Base-by-base conservation (phyloP, 2,888 invertebrate genomes). In the Drosophila nigritarsus region DNA sequence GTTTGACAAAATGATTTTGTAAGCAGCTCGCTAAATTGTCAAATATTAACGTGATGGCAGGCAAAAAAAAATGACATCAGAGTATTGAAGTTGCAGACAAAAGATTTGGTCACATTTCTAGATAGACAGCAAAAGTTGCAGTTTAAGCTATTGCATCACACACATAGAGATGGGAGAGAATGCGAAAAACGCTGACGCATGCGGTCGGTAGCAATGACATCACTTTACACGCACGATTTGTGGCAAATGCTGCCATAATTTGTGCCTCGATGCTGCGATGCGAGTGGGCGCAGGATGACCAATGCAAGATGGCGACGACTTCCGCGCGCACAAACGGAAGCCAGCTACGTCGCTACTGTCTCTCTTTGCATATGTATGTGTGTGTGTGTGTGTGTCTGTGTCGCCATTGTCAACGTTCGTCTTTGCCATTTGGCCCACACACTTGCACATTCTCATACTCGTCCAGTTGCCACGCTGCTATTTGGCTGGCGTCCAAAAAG, bases 201-300 rank as follows among this genome's bases (percentile, higher is more conserved):
- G 90, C 73, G 86, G 63, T 51, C 56, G 60, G 71, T 59, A 73
- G 73, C 85, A 66, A 87, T 87, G 87, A 87, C 87, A 87, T 87
- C 90, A 87, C 90, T 90, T 87, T 90, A 86, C 84, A 87, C 87
- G 87, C 87, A 87, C 87, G 90, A 87, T 87, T 87, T 87, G 87
- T 87, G 84, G 89, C 90, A 83, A 87, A 88, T 82, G 83, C 84
- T 80, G 90, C 90, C 89, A 90, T 90, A 86, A 90, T 87, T 90
- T 90, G 74, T 83, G 75, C 71, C 75, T 65, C 27, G 73, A 74
- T 80, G 80, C 78, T 68, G 81, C 65, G 74, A 45, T 45, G 73
- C 77, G 87, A 89, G 89, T 86, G 85, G 85, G 89, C 89, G 85
- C 89, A 80, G 89, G 77, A 87, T 86, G 85, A 86, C 85, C 89